A percentile compares a stretch with the other conserved stretches of the same genome.
These are phyloP conservation scores for Nasonia longicornis DNA, from an alignment of 1,140 invertebrate genomes.

Conservation along the genomic window DNA sequence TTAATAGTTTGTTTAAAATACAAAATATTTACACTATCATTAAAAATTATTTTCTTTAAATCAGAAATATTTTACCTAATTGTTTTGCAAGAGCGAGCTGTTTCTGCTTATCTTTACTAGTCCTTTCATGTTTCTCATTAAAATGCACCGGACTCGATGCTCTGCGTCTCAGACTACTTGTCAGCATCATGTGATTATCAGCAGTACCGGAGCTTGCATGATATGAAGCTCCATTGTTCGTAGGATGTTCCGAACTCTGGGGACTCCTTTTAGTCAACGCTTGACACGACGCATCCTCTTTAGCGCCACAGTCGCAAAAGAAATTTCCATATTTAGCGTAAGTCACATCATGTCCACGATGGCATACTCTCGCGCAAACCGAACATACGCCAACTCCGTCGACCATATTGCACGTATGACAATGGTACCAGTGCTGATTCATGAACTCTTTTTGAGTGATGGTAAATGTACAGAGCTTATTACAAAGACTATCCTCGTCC, in stretches of 20 bases:
- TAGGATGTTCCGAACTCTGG: constrained; percentile 68
- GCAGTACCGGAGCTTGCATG: constrained; percentile 49
- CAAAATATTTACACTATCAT: constrained; percentile 40
- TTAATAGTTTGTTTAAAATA: constrained; percentile 7
- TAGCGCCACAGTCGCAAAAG: constrained; percentile 98
- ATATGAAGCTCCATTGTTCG: constrained; percentile 53
- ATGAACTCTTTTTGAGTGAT: constrained; percentile 98
- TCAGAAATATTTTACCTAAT: constrained; percentile 58
- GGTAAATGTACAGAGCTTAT: constrained; percentile 97
- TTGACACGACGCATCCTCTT: constrained; percentile 85
- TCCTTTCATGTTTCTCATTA: constrained; percentile 65
- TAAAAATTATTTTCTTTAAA: constrained; percentile 44
- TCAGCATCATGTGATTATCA: constrained; percentile 66
- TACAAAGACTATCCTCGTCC: constrained; percentile 93
- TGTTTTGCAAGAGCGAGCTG: constrained; percentile 71
- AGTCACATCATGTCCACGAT: constrained; percentile 95
- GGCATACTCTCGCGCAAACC: constrained; percentile 96
- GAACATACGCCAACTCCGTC: constrained; percentile 98
- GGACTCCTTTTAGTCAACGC: constrained; percentile 82
- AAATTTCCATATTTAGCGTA: constrained; percentile 99
- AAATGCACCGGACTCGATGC: constrained; percentile 77
- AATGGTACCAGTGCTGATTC: constrained; percentile 98
- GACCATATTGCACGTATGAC: constrained; percentile 98
- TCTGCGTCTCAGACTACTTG: constrained; percentile 77
- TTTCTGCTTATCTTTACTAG: constrained; percentile 70